Evolutionary conservation across 2,888 invertebrate species (phyloP).

Genomic region (Tillus elongatus): DNA sequence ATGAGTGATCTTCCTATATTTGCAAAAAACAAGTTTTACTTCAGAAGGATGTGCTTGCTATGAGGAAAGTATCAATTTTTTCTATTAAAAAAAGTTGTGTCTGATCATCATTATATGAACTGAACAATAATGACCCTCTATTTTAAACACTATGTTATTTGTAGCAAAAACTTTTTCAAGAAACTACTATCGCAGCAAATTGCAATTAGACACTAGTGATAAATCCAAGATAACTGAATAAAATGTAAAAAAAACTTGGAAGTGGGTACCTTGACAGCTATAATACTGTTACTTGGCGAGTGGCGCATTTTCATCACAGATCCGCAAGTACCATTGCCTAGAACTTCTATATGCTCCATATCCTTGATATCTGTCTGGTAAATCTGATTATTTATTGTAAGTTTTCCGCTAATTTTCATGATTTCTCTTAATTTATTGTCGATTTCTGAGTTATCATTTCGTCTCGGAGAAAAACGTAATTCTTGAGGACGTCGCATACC

Average conservation of each 20-base stretch:
- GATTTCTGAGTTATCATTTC: slow-evolving; percentile 51
- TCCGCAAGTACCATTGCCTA: slow-evolving; percentile 93
- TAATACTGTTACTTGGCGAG: slow-evolving; percentile 71
- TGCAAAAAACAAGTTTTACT: no score
- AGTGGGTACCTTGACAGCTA: slow-evolving; percentile 79
- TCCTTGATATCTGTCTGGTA: slow-evolving; percentile 77
- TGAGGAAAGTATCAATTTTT: no score
- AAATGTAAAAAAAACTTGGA: slow-evolving; percentile 2
- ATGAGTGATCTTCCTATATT: no score
- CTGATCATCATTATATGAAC: no score
- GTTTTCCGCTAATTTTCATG: slow-evolving; percentile 84
- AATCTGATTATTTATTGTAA: slow-evolving; percentile 70
- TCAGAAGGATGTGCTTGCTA: no score
- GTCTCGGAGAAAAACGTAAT: not conserved
- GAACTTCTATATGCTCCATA: slow-evolving; percentile 75
- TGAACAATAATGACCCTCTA: no score
- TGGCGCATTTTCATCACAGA: slow-evolving; percentile 96
- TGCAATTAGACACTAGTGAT: no score
- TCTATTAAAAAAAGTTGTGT: no score
- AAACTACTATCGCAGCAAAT: no score
- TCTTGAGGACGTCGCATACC: not conserved
- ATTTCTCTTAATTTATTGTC: slow-evolving; percentile 85
- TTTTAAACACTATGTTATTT: no score
- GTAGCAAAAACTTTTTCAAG: no score
- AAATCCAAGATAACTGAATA: not conserved